A percentile compares a stretch with the other conserved stretches of the same genome.
phyloP scores from a whole-genome alignment of 1,140 invertebrate genomes.

The Drosophila erecta region DNA sequence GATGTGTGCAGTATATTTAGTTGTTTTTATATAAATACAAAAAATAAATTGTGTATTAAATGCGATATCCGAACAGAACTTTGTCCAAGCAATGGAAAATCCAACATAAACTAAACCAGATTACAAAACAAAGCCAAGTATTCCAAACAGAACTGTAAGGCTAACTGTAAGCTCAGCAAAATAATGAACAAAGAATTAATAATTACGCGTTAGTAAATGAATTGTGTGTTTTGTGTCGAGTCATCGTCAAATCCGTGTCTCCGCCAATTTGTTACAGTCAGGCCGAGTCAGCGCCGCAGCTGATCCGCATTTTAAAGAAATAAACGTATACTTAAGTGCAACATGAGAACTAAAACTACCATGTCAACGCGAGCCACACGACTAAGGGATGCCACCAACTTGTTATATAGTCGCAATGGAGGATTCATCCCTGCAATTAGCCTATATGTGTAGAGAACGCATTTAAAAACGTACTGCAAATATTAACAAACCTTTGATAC shows the following conservation, averaged over 20 bases:
- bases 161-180: conserved; percentile 71
- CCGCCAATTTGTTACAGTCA: conserved; percentile 61
- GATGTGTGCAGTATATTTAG: conserved; percentile 85
- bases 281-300: too few species aligned
- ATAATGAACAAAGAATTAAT: conserved; percentile 75
- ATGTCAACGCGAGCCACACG: conserved; percentile 26
- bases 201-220: conserved; percentile 70
- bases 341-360: conserved; percentile 37
- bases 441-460: conserved; percentile 69
- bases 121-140: conserved; percentile 62
- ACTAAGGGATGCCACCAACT: conserved; percentile 37
- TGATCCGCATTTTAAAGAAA: conserved; percentile 40
- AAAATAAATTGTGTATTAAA: conserved; percentile 71
- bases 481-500: conserved; percentile 70
- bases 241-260: conserved; percentile 39
- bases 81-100: conserved; percentile 54
- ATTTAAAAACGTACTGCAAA: conserved; percentile 59
- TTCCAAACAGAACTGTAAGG: conserved; percentile 68
- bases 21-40: conserved; percentile 84
- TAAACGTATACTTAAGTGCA: conserved; percentile 47
- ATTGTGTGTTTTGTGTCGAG: conserved; percentile 60
- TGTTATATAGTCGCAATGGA: conserved; percentile 61
- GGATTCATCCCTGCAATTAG: conserved; percentile 59
- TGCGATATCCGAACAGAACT: conserved; percentile 48
- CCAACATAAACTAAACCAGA: conserved; percentile 51